Conservation (phyloP, 2,888 invertebrate species). For the Mythimna albipuncta region DNA sequence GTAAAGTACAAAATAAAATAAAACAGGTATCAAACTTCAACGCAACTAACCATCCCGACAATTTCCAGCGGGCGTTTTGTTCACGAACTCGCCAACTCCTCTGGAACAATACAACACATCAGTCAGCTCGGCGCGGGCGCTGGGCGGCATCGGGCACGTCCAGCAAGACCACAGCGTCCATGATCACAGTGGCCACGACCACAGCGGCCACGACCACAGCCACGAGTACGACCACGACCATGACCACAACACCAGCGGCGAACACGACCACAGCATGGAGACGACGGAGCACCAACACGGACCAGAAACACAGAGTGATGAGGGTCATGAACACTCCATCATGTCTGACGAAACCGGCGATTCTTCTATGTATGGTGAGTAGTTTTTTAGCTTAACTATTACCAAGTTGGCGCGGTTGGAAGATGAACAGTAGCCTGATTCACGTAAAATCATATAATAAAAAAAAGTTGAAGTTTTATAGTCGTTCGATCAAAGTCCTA, state of each 20-base stretch:
- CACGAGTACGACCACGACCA: constrained; percentile 57
- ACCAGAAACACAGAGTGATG: constrained; percentile 75
- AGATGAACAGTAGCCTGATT: too few relatives aligned
- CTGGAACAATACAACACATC: constrained; percentile 88
- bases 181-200: constrained; percentile 50
- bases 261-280: constrained; percentile 45
- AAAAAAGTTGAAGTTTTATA: too few relatives aligned
- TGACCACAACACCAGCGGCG: constrained; percentile 36
- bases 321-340: constrained; percentile 71
- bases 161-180: constrained; percentile 62
- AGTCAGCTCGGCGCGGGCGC: constrained; percentile 91
- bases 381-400: not conserved
- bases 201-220: constrained; percentile 60
- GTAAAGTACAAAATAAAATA: too few relatives aligned
- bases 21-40: not conserved
- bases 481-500: too few relatives aligned
- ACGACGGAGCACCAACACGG: constrained; percentile 66
- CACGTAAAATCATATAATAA: too few relatives aligned
- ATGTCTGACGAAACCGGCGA: constrained; percentile 83
- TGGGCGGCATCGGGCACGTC: constrained; percentile 85
- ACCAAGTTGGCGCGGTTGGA: not conserved
- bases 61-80: constrained; percentile 92
- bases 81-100: constrained; percentile 92
- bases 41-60: not conserved
- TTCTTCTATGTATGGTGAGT: constrained; percentile 90